Evolutionary conservation across 2,113 vertebrate species (phyloP), one percentile per base, ranked within the genome.

Genomic region (Chaetodon auriga): DNA sequence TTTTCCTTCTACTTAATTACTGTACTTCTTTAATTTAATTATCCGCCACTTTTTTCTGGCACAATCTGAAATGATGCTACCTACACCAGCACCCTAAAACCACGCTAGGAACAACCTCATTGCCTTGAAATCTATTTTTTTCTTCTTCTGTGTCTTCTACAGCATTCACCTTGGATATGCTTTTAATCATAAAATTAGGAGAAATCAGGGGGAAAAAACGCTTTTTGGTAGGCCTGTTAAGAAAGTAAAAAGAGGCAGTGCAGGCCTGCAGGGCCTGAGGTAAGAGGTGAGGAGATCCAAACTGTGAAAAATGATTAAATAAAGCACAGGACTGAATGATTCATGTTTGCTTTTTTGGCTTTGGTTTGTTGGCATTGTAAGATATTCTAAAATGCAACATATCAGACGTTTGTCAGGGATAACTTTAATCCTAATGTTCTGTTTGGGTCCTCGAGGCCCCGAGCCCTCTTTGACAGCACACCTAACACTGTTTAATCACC

Each of bases 1-100:
- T 84, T 90, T 78, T 73, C 71, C 74, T 85, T 71, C 81, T 90
- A 53, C 78, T 78, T 93, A 73, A 87, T 89, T 87, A 88, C 70
- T 57, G 35, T 64, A 78, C 69, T 79, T 79, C 36, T 81, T 85
- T 82, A 91, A 89, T 92, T 93, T 68, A 90, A 93, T 94, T 92
- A 91, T 80, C 70, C 46, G 66, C 73, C 61, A 78, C 72, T 80
- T 81, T 83, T 84, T 81, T 70, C 83, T 91, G 88, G 83, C 87
- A 83, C 77, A 7, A 21, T 74, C 77, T 89, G 64, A 87, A 81
- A 58, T 77, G 64, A 78, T 38, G 58, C 68, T 84, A 51, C 75
- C 46, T 78, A 48, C 77, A 51, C 45, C 66, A 76, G 15, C 25
- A 36, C 65, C 87, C 89, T 70, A 46, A 72, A 90, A 84, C 80